Conservation (phyloP, 2,888 invertebrate species). For the Sphaerolaimus hirsutus region DNA sequence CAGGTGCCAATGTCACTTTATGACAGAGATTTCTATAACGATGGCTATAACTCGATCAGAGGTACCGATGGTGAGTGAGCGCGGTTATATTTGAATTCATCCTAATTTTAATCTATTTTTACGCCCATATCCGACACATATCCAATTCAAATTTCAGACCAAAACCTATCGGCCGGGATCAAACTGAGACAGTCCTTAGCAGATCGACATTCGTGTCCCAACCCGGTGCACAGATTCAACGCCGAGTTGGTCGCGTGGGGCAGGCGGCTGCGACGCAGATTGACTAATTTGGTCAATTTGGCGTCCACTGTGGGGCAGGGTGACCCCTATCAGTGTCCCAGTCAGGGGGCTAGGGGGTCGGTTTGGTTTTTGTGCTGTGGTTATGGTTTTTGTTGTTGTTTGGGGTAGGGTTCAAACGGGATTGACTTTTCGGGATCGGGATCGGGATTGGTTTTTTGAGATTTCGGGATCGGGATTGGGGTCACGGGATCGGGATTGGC, state of each 20-base stretch:
- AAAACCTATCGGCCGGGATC: too few species aligned
- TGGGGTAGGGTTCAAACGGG: neutral
- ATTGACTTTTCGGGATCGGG: neutral
- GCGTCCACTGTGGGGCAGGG: too few species aligned
- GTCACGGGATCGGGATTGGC: neutral
- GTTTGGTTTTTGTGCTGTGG: neutral
- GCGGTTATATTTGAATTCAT: too few species aligned
- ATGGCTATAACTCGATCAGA: too few species aligned
- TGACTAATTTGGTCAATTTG: constrained; percentile 4
- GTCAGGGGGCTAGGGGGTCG: neutral
- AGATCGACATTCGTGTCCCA: neutral
- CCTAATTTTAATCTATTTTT: too few species aligned
- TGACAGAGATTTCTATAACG: too few species aligned
- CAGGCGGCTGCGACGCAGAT: neutral
- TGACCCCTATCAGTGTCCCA: neutral
- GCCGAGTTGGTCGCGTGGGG: neutral
- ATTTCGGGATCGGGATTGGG: neutral
- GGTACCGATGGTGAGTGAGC: too few species aligned
- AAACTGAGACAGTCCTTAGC: too few species aligned
- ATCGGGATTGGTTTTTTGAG: neutral
- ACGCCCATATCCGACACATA: too few species aligned
- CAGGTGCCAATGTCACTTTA: too few species aligned
- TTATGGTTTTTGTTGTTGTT: neutral
- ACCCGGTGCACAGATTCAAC: neutral
- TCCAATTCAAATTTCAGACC: too few species aligned